Conservation (phyloP, 2,797 vertebrate genomes). For the Pterois miles region DNA sequence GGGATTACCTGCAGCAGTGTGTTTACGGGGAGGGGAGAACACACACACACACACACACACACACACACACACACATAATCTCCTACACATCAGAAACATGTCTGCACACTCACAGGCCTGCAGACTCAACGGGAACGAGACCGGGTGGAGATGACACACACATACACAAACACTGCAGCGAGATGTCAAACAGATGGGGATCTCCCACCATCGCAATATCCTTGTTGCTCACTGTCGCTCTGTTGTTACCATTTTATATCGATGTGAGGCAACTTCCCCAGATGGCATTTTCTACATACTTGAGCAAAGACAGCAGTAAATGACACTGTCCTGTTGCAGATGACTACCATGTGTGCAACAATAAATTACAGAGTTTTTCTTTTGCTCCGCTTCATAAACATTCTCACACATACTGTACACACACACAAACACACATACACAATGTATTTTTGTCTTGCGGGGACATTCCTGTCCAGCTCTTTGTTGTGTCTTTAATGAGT, state of each 20-base stretch:
- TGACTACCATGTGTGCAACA: conserved; percentile 79
- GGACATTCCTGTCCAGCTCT: conserved; percentile 72
- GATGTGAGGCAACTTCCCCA: conserved; percentile 67
- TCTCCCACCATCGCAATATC: conserved; percentile 47
- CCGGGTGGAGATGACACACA: conserved; percentile 16
- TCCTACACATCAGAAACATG: background rate
- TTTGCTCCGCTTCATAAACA: conserved; percentile 77
- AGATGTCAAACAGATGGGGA: conserved; percentile 59
- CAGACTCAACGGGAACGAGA: conserved; percentile 18
- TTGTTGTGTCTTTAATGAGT: conserved; percentile 80
- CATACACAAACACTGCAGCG: background rate
- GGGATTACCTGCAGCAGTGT: conserved; percentile 33
- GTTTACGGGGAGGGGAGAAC: conserved; percentile 19
- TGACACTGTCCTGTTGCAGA: conserved; percentile 76
- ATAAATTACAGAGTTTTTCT: conserved; percentile 77
- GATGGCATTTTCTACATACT: conserved; percentile 73
- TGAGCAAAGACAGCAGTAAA: conserved; percentile 76
- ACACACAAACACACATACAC: conserved; percentile 29
- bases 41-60: background rate
- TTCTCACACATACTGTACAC: conserved; percentile 68
- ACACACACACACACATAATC: background rate
- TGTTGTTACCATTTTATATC: conserved; percentile 62
- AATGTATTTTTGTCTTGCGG: conserved; percentile 65
- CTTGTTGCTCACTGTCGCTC: conserved; percentile 34
- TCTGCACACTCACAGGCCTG: background rate